These are phyloP conservation scores for Oryctolagus cuniculus DNA, from an alignment of 2,113 vertebrate genomes.

Conservation along the genomic window DNA sequence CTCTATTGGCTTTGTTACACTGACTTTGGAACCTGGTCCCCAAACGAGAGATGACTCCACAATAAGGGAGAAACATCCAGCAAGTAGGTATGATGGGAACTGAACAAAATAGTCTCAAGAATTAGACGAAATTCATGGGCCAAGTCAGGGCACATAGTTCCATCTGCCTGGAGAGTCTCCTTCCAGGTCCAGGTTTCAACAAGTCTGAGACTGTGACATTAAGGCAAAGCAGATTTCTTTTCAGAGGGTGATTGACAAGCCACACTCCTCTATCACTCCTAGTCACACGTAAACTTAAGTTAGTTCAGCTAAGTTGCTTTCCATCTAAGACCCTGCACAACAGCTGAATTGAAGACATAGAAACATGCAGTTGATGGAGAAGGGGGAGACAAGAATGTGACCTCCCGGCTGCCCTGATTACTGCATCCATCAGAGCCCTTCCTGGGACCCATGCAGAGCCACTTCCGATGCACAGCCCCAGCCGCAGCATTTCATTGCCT, in stretches of 20 bases:
- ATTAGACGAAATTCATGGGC: background rate
- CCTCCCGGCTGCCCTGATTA: background rate
- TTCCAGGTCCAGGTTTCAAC: background rate
- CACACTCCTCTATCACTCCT: background rate
- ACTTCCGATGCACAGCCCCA: background rate
- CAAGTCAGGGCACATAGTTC: background rate
- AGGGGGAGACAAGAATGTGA: background rate
- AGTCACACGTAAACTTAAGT: background rate
- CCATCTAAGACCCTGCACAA: background rate
- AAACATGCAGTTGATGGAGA: background rate
- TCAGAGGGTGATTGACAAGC: background rate
- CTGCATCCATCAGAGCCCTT: too few species aligned
- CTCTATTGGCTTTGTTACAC: background rate
- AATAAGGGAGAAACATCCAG: background rate
- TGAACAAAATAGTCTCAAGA: background rate
- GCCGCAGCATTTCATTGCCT: background rate
- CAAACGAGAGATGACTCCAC: background rate
- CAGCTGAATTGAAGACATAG: background rate
- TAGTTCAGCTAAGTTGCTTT: conserved; percentile 19
- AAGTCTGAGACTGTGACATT: background rate
- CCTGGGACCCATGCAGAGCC: background rate
- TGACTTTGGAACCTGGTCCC: conserved; percentile 11
- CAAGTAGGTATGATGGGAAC: background rate
- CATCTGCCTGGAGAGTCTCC: background rate
- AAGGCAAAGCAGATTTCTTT: background rate